Evolutionary conservation across 2,797 vertebrate species (phyloP), one percentile per base, ranked within the genome.

Genomic region (Tokudaia tokunoshimensis): DNA sequence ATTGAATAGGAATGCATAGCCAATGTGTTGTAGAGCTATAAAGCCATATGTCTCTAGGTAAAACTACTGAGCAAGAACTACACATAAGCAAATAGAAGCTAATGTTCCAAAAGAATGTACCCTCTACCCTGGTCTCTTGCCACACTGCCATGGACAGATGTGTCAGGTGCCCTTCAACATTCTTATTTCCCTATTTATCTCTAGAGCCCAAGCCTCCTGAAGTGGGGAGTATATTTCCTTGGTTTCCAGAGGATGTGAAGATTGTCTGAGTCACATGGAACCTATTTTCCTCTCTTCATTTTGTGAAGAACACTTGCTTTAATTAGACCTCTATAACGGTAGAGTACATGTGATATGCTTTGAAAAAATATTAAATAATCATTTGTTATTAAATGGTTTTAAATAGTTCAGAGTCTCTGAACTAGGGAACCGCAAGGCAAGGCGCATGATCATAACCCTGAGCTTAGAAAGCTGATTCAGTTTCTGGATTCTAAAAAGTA

Each of bases 21-120:
- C 76, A 89, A 14, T 47, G 7, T 59, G 34, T 72, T 59, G 5
- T 41, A 83, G 41, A 90, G 14, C 59, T 34, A 79, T 2, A 74
- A 29, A 44, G 6, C 55, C 14, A 87, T 92, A 81, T 55, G 63
- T 91, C 12, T 87, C 20, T 41, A 41, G 11, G 3, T 59, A 92
- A 88, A 78, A 92, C 92, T 91, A 29, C 90, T 41, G 20, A 50
- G 78, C 89, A 29, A 80, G 31, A 26, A 1, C 14, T 84, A 80
- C 57, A 6, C 50, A 34, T 61, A 67, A 86, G 44, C n/a, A 91
- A 91, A 86, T 89, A 91, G 89, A 93, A 94, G 89, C 24, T 41
- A 82, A 70, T 17, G 92, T 90, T 91, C 47, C 10, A 55, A 72
- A 92, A 88, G 59, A 0, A 65, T 47, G 52, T 9, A 20, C 3